Evolutionary conservation across 2,113 vertebrate species (phyloP), one percentile per base, ranked within the genome.

Genomic region (Vanacampus margaritifer): DNA sequence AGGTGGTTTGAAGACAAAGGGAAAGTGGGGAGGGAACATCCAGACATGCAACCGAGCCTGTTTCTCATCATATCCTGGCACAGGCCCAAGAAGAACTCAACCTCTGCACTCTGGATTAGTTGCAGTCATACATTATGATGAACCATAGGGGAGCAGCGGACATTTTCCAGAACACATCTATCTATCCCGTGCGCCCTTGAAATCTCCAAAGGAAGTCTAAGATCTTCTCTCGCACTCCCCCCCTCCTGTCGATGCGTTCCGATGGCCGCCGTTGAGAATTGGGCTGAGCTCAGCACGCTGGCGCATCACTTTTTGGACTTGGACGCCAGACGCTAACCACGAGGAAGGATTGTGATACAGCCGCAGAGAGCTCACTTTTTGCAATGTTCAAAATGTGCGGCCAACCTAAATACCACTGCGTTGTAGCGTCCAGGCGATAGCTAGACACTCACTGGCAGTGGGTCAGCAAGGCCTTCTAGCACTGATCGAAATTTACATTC

Each of bases 11-110:
- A 45, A 69, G 63, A 32, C 36, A 45, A 50, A 51, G 11, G 5
- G 28, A 36, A 17, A 41, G 5, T 28, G 43, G 28, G 19, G n/a
- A 41, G 3, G 41, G 35, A 28, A 59, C 21, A 70, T 7, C 39
- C 69, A 81, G 77, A 88, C 82, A 68, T 78, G 69, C 72, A 79
- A 75, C 24, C 46, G 54, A 70, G 66, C 19, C 88, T 87, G 88
- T 79, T 87, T 84, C 76, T 76, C 78, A 89, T 88, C 84, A 87
- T 74, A 69, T 73, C 63, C 58, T 83, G 84, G 83, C 76, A 63
- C 64, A 7, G 32, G 63, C 66, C 79, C 84, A 83, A 74, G 72
- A 51, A 68, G 85, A 67, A 73, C 71, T 80, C 78, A 56, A 68
- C 69, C 83, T 79, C 71, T 66, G 74, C 61, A 74, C 72, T 24